Evolutionary conservation across 1,140 invertebrate genomes (phyloP).

Genomic region (Reticulitermes speratus): DNA sequence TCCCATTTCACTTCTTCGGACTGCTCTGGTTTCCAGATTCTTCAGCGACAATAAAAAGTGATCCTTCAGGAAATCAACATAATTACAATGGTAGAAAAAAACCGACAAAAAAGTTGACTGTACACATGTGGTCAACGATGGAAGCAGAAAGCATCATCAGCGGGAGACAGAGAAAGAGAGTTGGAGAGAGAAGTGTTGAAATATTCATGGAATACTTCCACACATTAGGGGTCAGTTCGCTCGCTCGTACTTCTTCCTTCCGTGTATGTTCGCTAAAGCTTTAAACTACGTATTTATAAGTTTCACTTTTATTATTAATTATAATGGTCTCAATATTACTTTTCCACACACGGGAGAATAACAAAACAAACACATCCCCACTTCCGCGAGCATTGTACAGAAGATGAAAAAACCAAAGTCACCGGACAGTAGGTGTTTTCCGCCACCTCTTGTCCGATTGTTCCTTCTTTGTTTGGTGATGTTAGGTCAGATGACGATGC

Average conservation of each 20-base stretch:
- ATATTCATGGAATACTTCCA: slow-evolving; percentile 35
- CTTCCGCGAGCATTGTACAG: slow-evolving; percentile 29
- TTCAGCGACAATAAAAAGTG: slow-evolving; percentile 19
- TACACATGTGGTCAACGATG: slow-evolving; percentile 22
- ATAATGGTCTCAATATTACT: slow-evolving; percentile 22
- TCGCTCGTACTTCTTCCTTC: slow-evolving; percentile 27
- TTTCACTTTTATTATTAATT: slow-evolving; percentile 20
- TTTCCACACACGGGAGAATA: slow-evolving; percentile 28
- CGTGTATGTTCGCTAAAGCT: slow-evolving; percentile 30
- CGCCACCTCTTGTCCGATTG: neutral
- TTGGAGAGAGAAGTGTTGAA: slow-evolving; percentile 18
- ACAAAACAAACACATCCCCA: slow-evolving; percentile 33
- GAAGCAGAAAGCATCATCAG: slow-evolving; percentile 33
- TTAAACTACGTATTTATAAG: slow-evolving; percentile 33
- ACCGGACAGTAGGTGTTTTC: slow-evolving; percentile 10
- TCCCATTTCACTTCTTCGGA: neutral
- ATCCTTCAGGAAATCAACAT: slow-evolving; percentile 26
- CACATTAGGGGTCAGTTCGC: slow-evolving; percentile 24
- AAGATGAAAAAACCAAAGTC: slow-evolving; percentile 25
- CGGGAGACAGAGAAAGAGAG: neutral
- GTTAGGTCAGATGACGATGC: neutral
- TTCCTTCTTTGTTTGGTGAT: neutral
- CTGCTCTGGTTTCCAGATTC: neutral
- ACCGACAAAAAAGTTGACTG: slow-evolving; percentile 22
- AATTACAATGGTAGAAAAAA: slow-evolving; percentile 33